Evolutionary conservation across 1,140 invertebrate species (phyloP).

Genomic region (Solenopsis fugax): DNA sequence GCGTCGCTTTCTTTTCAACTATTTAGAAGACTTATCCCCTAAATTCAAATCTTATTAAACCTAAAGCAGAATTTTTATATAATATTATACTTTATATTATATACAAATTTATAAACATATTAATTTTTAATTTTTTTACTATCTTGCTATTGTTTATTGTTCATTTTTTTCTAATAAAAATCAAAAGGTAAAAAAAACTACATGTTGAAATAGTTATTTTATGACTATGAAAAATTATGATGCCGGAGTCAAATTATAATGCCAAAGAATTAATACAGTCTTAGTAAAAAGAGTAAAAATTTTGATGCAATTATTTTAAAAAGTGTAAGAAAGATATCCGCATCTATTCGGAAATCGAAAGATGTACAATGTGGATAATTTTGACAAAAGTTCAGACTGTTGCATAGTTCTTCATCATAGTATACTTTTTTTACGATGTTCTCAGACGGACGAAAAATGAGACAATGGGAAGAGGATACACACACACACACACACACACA

Average conservation of each 20-base stretch:
- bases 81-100: background rate
- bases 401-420: background rate
- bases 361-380: slow-evolving; percentile 6
- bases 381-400: slow-evolving; percentile 17
- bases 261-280: background rate
- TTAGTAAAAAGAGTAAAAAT: background rate
- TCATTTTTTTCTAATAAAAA: slow-evolving; percentile 4
- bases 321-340: background rate
- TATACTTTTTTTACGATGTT: slow-evolving; percentile 29
- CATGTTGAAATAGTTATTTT: background rate
- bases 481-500: background rate
- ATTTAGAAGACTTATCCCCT: slow-evolving; percentile 2
- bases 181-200: background rate
- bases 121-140: background rate
- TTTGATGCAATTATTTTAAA: background rate
- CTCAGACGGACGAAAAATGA: slow-evolving; percentile 29
- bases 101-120: background rate
- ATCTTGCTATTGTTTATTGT: background rate
- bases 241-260: background rate
- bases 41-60: background rate
- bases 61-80: background rate
- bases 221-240: background rate
- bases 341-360: slow-evolving; percentile 5
- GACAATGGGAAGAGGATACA: slow-evolving; percentile 6
- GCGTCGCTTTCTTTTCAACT: background rate